Evolutionary conservation across 2,113 vertebrate genomes (phyloP).

Genomic region (Limnothrissa miodon): DNA sequence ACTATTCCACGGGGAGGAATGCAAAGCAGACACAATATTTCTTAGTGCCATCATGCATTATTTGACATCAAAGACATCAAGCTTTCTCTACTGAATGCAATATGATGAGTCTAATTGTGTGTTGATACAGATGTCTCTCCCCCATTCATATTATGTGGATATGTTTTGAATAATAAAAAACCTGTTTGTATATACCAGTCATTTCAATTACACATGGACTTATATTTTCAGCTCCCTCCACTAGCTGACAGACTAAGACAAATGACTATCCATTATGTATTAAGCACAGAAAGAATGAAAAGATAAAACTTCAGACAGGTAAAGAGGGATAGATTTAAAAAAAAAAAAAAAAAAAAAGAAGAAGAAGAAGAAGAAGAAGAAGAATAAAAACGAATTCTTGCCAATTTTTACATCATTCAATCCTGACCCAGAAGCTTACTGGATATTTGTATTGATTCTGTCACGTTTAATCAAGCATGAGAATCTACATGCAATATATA

Average conservation of each 20-base stretch:
- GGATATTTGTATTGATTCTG: conserved; percentile 6
- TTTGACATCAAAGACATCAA: conserved; percentile 19
- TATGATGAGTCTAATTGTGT: not conserved
- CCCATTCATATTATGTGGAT: not conserved
- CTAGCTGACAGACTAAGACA: not conserved
- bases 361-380: not conserved
- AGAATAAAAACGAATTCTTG: not conserved
- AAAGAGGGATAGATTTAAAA: not conserved
- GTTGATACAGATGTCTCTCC: not conserved
- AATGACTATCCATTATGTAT: conserved; percentile 33
- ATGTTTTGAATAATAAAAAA: not conserved
- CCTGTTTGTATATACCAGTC: not conserved
- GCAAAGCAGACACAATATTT: not conserved
- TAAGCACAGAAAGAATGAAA: conserved; percentile 22
- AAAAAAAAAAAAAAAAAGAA: not conserved
- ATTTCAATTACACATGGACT: not conserved
- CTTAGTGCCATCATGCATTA: not conserved
- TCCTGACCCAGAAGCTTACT: not conserved
- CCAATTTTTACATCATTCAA: not conserved
- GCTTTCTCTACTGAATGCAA: not conserved
- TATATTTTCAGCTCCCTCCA: too few relatives aligned
- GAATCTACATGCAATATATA: not conserved
- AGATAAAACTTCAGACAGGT: not conserved
- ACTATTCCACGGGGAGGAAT: not conserved
- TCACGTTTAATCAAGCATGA: not conserved